These are phyloP conservation scores for Synaphobranchus kaupii DNA, from an alignment of 2,797 vertebrate species.

Conservation along the genomic window DNA sequence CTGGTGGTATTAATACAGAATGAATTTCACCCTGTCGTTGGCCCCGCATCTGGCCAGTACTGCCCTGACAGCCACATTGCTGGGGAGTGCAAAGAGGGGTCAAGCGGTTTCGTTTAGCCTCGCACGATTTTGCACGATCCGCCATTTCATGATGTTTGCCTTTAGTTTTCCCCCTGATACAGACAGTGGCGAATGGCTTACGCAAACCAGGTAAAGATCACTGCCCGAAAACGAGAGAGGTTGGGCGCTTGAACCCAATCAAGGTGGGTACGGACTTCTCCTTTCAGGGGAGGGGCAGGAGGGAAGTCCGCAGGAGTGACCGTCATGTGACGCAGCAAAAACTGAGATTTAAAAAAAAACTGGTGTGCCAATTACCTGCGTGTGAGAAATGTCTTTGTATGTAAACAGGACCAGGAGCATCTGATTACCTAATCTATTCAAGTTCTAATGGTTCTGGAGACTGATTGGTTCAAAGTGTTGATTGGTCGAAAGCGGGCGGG, in stretches of 20 bases:
- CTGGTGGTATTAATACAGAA: slow-evolving; percentile 56
- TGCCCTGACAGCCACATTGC: slow-evolving; percentile 36
- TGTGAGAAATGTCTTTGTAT: slow-evolving; percentile 34
- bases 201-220: background rate
- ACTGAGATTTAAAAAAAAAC: too few relatives aligned
- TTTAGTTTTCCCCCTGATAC: slow-evolving; percentile 50
- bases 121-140: slow-evolving; percentile 46
- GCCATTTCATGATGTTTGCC: slow-evolving; percentile 57
- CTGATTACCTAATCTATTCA: slow-evolving; percentile 25
- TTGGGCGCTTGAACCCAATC: slow-evolving; percentile 70
- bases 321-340: slow-evolving; percentile 29
- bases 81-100: slow-evolving; percentile 40
- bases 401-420: slow-evolving; percentile 33
- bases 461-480: slow-evolving; percentile 20
- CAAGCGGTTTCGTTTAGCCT: slow-evolving; percentile 54
- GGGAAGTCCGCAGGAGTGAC: slow-evolving; percentile 41
- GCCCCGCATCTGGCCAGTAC: slow-evolving; percentile 42
- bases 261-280: slow-evolving; percentile 73
- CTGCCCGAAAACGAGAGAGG: background rate
- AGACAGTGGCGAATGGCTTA: background rate
- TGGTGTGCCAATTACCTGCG: slow-evolving; percentile 53
- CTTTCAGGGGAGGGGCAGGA: slow-evolving; percentile 59
- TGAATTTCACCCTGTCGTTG: slow-evolving; percentile 51
- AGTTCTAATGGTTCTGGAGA: background rate
- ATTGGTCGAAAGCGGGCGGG: background rate